These are phyloP conservation scores for Trigoniulus corallinus DNA, from an alignment of 1,140 invertebrate genomes.

Conservation along the genomic window DNA sequence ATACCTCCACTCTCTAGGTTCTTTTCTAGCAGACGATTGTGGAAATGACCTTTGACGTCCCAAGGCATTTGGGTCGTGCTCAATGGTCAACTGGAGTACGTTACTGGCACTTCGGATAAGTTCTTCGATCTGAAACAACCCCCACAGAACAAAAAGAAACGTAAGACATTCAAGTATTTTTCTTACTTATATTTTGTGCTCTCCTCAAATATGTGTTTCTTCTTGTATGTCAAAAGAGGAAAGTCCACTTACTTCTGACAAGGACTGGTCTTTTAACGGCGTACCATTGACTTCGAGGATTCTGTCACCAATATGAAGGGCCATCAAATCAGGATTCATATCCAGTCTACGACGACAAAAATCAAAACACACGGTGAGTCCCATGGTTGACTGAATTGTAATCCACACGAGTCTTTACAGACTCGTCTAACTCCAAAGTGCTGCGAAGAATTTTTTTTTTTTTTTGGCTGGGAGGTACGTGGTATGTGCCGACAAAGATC, in stretches of 20 bases:
- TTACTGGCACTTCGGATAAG: slow-evolving; percentile 16
- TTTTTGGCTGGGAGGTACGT: no score
- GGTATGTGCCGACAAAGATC: no score
- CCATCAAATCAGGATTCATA: slow-evolving; percentile 58
- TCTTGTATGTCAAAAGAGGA: no score
- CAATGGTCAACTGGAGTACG: slow-evolving; percentile 53
- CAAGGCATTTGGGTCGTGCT: slow-evolving; percentile 66
- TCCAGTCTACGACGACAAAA: slow-evolving; percentile 44
- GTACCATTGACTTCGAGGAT: slow-evolving; percentile 85
- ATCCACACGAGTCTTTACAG: no score
- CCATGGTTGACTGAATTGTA: no score
- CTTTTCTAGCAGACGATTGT: slow-evolving; percentile 9
- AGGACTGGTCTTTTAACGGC: slow-evolving; percentile 51
- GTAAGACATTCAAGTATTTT: neutral
- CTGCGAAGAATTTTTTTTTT: no score
- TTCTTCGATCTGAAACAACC: slow-evolving; percentile 19
- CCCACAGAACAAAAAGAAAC: slow-evolving; percentile 1
- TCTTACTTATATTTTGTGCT: slow-evolving; percentile 1
- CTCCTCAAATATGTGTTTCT: no score
- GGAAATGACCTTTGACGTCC: slow-evolving; percentile 28
- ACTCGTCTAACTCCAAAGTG: no score
- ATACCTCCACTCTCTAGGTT: slow-evolving; percentile 17
- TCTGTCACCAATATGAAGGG: slow-evolving; percentile 71
- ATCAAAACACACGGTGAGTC: slow-evolving; percentile 16
- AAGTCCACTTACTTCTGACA: slow-evolving; percentile 25